A percentile compares a stretch with the other conserved stretches of the same genome.
Conservation (phyloP, 35 echinoderm and acorn worm species). For the Lytechinus variegatus region DNA sequence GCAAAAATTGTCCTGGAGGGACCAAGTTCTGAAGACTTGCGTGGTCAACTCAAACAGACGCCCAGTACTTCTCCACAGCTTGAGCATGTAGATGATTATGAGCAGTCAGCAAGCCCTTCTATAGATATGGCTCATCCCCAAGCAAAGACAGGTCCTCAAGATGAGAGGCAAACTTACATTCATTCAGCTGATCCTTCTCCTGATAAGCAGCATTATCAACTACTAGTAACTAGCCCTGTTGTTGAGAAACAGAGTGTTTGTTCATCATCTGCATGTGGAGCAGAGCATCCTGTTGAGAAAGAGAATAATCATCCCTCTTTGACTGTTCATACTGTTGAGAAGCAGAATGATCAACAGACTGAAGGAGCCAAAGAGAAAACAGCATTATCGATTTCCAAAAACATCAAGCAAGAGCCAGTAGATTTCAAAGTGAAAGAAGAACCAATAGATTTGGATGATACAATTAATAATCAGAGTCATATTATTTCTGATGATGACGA, state of each 20-base stretch:
- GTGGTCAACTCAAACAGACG: background rate
- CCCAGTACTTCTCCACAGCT: background rate
- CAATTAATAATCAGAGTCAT: background rate
- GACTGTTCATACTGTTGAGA: background rate
- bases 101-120: background rate
- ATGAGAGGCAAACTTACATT: background rate
- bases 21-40: background rate
- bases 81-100: background rate
- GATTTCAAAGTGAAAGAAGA: background rate
- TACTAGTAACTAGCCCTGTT: background rate
- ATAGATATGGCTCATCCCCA: background rate
- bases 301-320: background rate
- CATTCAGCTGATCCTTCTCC: background rate
- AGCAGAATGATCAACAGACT: too few species aligned
- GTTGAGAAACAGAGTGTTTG: background rate
- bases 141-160: background rate
- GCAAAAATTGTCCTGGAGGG: background rate
- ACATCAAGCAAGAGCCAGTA: background rate
- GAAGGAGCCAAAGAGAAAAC: background rate
- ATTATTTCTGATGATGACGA: background rate
- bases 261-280: background rate
- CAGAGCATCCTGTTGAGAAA: background rate
- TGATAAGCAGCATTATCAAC: background rate
- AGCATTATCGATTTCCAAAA: background rate
- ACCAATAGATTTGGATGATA: background rate